Evolutionary conservation across 2,888 invertebrate genomes (phyloP).

Genomic region (Ectropis crepuscularia): DNA sequence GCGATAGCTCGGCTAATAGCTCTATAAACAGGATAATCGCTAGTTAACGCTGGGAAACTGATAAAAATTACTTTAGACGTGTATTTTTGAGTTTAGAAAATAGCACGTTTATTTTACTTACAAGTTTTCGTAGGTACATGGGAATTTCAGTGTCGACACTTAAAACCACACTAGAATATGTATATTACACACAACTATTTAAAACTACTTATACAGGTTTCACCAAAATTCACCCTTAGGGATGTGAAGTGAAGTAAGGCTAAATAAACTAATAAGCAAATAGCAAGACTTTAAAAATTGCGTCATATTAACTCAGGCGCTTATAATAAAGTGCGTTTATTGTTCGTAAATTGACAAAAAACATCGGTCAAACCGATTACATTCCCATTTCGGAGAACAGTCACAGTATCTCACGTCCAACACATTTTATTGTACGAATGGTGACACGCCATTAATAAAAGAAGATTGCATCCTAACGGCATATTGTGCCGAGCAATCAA

Average conservation of each 20-base stretch:
- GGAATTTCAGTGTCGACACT: no score
- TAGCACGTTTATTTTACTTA: no score
- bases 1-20: conserved; percentile 77
- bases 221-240: no score
- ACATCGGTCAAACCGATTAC: neutral
- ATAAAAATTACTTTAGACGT: conserved; percentile 24
- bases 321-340: neutral
- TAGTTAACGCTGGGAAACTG: conserved; percentile 69
- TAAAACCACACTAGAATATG: no score
- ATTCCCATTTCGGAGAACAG: neutral
- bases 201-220: no score
- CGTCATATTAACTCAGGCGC: no score
- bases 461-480: conserved; percentile 35
- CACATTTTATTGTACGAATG: conserved; percentile 14
- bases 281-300: no score
- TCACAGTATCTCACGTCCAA: conserved; percentile 6
- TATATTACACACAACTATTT: no score
- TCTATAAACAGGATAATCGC: conserved; percentile 80
- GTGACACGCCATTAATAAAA: conserved; percentile 24
- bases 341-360: conserved; percentile 13
- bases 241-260: no score
- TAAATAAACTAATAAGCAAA: no score
- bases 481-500: conserved; percentile 39
- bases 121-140: no score
- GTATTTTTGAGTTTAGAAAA: conserved; percentile 51